These are phyloP conservation scores for Empidonax traillii DNA, from an alignment of 2,113 vertebrate species.

Conservation along the genomic window DNA sequence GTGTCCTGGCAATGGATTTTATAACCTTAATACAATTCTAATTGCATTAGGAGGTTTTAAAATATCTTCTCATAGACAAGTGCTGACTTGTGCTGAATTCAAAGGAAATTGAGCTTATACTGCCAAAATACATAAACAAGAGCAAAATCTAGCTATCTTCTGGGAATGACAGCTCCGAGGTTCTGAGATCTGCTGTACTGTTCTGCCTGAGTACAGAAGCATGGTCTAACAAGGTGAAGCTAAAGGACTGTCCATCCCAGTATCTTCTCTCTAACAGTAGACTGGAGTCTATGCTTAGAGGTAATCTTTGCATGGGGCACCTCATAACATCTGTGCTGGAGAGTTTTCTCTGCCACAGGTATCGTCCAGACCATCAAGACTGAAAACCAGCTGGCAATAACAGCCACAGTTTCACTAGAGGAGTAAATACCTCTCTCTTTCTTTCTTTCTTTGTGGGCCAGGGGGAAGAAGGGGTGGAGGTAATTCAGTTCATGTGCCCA, in stretches of 20 bases:
- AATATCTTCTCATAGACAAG: background rate
- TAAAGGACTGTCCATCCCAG: background rate
- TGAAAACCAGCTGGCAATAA: background rate
- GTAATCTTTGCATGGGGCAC: background rate
- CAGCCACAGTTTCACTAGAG: background rate
- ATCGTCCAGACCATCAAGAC: background rate
- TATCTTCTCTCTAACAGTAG: background rate
- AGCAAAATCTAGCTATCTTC: background rate
- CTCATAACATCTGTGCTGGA: background rate
- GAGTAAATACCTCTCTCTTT: background rate
- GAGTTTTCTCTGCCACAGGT: background rate
- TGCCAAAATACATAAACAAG: background rate
- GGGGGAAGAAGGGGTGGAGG: background rate
- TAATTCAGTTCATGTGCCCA: background rate
- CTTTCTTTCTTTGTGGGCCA: background rate
- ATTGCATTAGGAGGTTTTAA: background rate
- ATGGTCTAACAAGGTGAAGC: background rate
- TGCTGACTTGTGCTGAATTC: background rate
- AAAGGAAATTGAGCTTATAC: background rate
- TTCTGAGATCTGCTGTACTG: background rate
- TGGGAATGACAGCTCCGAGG: background rate
- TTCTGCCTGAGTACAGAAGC: background rate
- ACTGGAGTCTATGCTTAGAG: background rate
- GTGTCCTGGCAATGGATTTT: background rate
- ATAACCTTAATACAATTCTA: background rate